phyloP scores from a whole-genome alignment of 2,797 vertebrate genomes.

The Austrolebias charrua region DNA sequence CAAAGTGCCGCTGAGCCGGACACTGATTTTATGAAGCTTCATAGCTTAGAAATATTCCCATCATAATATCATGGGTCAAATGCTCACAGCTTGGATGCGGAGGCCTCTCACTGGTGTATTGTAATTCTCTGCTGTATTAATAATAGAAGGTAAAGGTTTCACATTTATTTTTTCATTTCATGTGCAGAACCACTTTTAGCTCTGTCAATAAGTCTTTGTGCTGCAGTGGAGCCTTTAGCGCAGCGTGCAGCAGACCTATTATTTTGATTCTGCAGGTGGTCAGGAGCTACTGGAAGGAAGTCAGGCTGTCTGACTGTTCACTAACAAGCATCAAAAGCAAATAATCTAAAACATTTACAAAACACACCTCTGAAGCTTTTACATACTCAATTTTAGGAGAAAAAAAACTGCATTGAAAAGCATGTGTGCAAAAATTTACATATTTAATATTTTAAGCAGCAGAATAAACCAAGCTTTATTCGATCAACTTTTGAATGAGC shows the following conservation, averaged over 20 bases:
- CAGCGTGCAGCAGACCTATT: slow-evolving; percentile 42
- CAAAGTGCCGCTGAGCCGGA: slow-evolving; percentile 26
- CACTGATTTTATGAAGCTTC: neutral
- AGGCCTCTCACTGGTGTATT: slow-evolving; percentile 5
- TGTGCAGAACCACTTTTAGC: slow-evolving; percentile 26
- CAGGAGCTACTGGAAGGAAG: too few species aligned
- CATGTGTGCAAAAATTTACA: neutral
- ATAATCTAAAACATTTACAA: slow-evolving; percentile 7
- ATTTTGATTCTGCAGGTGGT: slow-evolving; percentile 41
- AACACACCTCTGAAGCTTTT: neutral
- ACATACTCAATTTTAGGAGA: neutral
- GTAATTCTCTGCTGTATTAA: slow-evolving; percentile 25
- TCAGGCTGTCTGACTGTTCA: slow-evolving; percentile 13
- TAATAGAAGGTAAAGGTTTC: slow-evolving; percentile 40
- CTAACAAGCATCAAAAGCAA: slow-evolving; percentile 12
- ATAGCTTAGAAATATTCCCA: slow-evolving; percentile 12
- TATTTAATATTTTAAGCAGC: neutral
- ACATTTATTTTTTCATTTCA: slow-evolving; percentile 41
- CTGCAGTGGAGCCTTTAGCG: slow-evolving; percentile 33
- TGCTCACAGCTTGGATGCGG: neutral
- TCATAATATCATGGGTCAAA: slow-evolving; percentile 3
- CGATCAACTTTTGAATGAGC: too few species aligned
- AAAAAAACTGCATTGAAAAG: too few species aligned
- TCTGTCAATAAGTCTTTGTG: slow-evolving; percentile 46
- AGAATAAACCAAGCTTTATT: too few species aligned